Evolutionary conservation across 2,888 invertebrate species (phyloP).

Genomic region (Glyphotaelius pellucidus): DNA sequence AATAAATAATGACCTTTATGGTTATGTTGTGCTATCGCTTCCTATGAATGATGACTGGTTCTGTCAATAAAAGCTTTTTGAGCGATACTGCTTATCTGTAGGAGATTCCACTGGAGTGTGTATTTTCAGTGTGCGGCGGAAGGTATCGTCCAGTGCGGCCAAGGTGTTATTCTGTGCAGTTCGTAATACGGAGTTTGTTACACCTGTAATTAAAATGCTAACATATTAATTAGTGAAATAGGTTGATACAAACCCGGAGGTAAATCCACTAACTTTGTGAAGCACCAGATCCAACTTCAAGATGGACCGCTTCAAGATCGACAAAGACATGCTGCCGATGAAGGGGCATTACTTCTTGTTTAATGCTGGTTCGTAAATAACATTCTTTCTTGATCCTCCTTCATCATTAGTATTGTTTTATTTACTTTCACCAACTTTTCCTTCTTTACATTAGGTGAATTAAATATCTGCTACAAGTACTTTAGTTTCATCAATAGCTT

Average conservation of each 20-base stretch:
- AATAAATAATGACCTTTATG: not conserved
- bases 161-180: not conserved
- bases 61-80: not conserved
- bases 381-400: not conserved
- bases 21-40: not conserved
- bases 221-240: not conserved
- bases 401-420: not conserved
- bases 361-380: conserved; percentile 85
- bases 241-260: not conserved
- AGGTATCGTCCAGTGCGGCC: not conserved
- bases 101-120: not conserved
- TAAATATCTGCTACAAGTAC: not conserved
- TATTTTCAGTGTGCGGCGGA: not conserved
- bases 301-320: conserved; percentile 71
- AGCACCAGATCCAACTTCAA: conserved; percentile 48
- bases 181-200: not conserved
- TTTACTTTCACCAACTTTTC: not conserved
- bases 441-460: not conserved
- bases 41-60: not conserved
- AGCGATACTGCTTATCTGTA: not conserved
- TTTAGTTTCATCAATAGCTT: not conserved
- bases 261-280: not conserved
- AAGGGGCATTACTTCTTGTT: conserved; percentile 93
- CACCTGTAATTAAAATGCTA: not conserved
- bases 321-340: conserved; percentile 87